A percentile compares a stretch with the other conserved stretches of the same genome.
phyloP scores from a whole-genome alignment of 2,888 invertebrate species.

The Cabera pusaria region DNA sequence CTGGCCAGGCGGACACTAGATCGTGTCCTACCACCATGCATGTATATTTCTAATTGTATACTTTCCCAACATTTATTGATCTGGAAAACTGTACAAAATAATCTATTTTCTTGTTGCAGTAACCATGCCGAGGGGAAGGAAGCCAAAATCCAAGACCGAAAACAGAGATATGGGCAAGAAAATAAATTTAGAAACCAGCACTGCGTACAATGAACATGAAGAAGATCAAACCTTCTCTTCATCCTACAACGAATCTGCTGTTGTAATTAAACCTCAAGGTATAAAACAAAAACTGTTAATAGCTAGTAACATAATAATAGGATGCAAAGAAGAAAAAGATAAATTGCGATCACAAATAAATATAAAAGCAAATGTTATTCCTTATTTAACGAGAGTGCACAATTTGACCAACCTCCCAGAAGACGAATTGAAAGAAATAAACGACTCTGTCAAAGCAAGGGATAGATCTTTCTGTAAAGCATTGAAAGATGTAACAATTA shows the following conservation, averaged over 20 bases:
- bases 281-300: slow-evolving; percentile 14
- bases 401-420: slow-evolving; percentile 4
- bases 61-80: too few species aligned
- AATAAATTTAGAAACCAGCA: slow-evolving; percentile 1
- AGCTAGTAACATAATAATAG: slow-evolving; percentile 2
- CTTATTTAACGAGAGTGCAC: not conserved
- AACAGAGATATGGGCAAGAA: not conserved
- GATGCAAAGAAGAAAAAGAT: slow-evolving; percentile 5
- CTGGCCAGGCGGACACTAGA: too few species aligned
- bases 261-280: slow-evolving; percentile 1
- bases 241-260: not conserved
- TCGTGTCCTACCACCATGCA: too few species aligned
- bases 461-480: slow-evolving; percentile 18
- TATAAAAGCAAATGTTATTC: not conserved
- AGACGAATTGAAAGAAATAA: slow-evolving; percentile 4
- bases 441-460: slow-evolving; percentile 1
- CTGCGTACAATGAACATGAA: slow-evolving; percentile 5
- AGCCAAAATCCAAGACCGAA: not conserved
- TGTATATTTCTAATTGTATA: too few species aligned
- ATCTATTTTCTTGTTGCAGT: slow-evolving; percentile 17
- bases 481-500: slow-evolving; percentile 6
- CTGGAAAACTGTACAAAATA: too few species aligned
- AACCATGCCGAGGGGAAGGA: slow-evolving; percentile 6
- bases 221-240: slow-evolving; percentile 1
- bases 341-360: not conserved